phyloP scores from a whole-genome alignment of 2,888 invertebrate species.

The Cantharis flavilabris region DNA sequence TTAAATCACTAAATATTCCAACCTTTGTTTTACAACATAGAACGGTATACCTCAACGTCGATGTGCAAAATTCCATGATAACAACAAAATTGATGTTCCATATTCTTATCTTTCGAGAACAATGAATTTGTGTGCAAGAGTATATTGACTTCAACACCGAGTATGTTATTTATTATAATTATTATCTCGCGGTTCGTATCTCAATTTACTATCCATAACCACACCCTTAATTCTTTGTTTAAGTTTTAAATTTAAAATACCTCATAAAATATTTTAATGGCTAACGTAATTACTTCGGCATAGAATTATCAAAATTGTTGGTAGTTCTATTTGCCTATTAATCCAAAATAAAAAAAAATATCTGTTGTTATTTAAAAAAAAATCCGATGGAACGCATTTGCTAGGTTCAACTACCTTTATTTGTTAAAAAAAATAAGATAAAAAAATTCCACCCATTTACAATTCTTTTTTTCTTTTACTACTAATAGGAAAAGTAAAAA shows the following conservation, averaged over 20 bases:
- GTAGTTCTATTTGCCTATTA: background rate
- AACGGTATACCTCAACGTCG: background rate
- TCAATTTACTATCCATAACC: background rate
- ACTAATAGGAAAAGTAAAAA: too few species aligned
- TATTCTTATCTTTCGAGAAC: background rate
- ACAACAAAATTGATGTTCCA: background rate
- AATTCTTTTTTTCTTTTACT: too few species aligned
- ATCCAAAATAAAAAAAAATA: background rate
- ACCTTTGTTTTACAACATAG: background rate
- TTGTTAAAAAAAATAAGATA: too few species aligned
- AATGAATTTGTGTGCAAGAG: background rate
- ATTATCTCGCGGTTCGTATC: background rate
- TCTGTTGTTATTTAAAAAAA: too few species aligned
- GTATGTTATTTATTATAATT: background rate
- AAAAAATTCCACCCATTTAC: too few species aligned
- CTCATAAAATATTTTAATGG: background rate
- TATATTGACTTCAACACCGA: background rate
- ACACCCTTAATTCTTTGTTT: background rate
- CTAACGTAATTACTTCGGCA: background rate
- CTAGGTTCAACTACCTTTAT: too few species aligned
- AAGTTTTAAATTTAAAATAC: background rate
- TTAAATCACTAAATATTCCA: background rate
- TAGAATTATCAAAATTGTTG: background rate
- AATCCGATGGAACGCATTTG: too few species aligned
- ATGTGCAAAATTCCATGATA: background rate